phyloP scores from a whole-genome alignment of 2,797 vertebrate species.

The Sebastes umbrosus region DNA sequence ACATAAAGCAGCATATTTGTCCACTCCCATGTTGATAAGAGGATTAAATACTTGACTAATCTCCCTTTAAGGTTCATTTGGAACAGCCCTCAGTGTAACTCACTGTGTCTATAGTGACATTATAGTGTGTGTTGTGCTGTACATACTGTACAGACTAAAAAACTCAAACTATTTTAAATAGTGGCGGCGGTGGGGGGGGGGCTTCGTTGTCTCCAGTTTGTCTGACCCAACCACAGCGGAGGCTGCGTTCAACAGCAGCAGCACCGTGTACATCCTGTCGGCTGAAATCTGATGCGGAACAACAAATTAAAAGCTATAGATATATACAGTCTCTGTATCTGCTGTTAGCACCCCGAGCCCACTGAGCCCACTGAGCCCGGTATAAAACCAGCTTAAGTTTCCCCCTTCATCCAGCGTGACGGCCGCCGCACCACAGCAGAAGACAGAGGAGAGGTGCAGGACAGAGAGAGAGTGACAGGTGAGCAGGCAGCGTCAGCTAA shows the following conservation, averaged over 20 bases:
- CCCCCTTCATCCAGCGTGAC: neutral
- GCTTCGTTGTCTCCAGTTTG: neutral
- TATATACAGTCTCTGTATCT: neutral
- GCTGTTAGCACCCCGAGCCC: neutral
- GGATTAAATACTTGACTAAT: too few species aligned
- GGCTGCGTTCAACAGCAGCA: neutral
- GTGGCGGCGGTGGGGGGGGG: too few species aligned
- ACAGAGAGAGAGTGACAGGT: neutral
- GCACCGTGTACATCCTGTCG: neutral
- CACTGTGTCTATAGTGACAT: too few species aligned
- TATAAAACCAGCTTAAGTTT: neutral
- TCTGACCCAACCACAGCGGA: neutral
- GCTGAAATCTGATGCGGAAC: neutral
- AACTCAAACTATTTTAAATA: neutral
- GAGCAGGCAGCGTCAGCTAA: neutral
- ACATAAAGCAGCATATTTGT: too few species aligned
- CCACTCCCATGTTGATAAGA: too few species aligned
- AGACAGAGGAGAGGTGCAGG: neutral
- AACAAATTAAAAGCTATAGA: neutral
- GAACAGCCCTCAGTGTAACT: too few species aligned
- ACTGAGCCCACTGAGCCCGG: neutral
- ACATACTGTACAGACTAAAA: neutral
- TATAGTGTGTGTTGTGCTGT: neutral
- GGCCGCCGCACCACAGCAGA: conserved; percentile 15
- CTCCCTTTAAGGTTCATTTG: too few species aligned